These are phyloP conservation scores for Takifugu flavidus DNA, from an alignment of 2,113 vertebrate genomes.

Conservation along the genomic window DNA sequence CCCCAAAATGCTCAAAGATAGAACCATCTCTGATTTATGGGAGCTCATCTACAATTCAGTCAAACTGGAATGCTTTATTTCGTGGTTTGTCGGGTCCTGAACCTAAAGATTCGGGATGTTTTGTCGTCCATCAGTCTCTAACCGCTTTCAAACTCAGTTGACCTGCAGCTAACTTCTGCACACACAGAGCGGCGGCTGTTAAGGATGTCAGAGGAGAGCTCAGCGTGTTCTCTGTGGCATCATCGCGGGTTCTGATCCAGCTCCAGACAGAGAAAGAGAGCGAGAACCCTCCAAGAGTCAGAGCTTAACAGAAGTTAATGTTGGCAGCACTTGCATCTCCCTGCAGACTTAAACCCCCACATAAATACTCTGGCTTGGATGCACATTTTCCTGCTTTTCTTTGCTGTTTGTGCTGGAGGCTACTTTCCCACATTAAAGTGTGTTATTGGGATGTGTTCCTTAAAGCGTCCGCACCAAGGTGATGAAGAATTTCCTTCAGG, in stretches of 20 bases:
- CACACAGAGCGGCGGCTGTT: no score
- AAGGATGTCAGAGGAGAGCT: not conserved
- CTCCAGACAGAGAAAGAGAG: slow-evolving; percentile 24
- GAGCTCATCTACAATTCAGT: not conserved
- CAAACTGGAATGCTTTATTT: not conserved
- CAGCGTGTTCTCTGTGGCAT: slow-evolving; percentile 2
- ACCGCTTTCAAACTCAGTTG: no score
- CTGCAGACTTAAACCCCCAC: slow-evolving; percentile 14
- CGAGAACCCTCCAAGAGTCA: slow-evolving; percentile 5
- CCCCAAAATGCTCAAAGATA: slow-evolving; percentile 1
- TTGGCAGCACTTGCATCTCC: slow-evolving; percentile 17
- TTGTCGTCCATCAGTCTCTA: no score
- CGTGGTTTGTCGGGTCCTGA: not conserved
- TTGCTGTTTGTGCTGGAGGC: not conserved
- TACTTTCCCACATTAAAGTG: slow-evolving; percentile 1
- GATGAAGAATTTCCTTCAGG: no score
- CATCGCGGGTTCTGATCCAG: not conserved
- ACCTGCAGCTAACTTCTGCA: no score
- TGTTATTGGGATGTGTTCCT: not conserved
- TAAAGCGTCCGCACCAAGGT: not conserved
- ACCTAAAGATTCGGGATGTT: no score
- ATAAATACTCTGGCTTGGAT: slow-evolving; percentile 24
- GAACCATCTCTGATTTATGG: not conserved
- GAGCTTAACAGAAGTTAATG: slow-evolving; percentile 7
- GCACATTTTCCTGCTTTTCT: slow-evolving; percentile 26